phyloP scores from a whole-genome alignment of 2,888 invertebrate genomes.

The Trypoxylon attenuatum region DNA sequence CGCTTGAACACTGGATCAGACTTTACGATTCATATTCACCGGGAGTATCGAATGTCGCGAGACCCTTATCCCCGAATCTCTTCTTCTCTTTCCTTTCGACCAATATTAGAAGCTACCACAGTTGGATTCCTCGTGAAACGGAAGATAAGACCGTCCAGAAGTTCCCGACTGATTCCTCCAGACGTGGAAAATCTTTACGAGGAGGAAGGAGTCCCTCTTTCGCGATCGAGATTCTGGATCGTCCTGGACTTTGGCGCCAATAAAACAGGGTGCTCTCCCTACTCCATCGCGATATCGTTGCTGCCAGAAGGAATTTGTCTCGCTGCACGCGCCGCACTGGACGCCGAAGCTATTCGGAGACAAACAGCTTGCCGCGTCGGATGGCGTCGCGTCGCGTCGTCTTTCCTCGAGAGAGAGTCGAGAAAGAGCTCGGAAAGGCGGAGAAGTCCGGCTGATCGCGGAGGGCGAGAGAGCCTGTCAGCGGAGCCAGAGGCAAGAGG shows the following conservation, averaged over 20 bases:
- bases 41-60: background rate
- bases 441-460: slow-evolving; percentile 6
- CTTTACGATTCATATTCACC: background rate
- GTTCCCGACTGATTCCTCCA: background rate
- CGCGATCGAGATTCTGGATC: background rate
- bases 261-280: background rate
- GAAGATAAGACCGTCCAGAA: background rate
- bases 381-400: background rate
- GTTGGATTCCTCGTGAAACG: background rate
- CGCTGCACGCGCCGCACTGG: background rate
- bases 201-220: background rate
- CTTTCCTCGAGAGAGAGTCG: background rate
- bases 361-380: slow-evolving; percentile 31
- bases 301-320: background rate
- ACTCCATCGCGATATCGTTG: background rate
- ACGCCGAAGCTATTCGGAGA: slow-evolving; percentile 3
- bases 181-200: background rate
- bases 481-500: slow-evolving; percentile 8
- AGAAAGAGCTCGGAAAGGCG: slow-evolving; percentile 2
- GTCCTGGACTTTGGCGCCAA: background rate
- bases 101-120: background rate
- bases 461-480: slow-evolving; percentile 5
- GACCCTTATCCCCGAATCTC: background rate
- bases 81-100: background rate
- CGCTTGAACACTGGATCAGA: background rate